Evolutionary conservation across 2,797 vertebrate species (phyloP).

Genomic region (Leuciscus waleckii): DNA sequence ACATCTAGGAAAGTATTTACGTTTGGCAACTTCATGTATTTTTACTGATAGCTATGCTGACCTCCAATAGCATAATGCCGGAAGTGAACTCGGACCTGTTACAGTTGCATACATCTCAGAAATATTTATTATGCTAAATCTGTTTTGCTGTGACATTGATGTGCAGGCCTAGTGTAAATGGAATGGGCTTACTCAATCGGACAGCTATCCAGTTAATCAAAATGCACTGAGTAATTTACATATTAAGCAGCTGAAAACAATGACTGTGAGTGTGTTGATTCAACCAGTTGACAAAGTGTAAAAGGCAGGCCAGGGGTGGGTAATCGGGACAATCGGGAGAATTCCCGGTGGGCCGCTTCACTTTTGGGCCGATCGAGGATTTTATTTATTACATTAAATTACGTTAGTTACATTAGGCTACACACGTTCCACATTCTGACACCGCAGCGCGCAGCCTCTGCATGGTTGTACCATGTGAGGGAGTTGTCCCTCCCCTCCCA

Average conservation of each 20-base stretch:
- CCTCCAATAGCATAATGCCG: not conserved
- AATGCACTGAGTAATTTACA: not conserved
- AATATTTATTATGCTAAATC: not conserved
- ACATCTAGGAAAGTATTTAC: slow-evolving; percentile 1
- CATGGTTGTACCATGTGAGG: too few species aligned
- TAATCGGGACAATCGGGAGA: too few species aligned
- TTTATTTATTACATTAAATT: too few species aligned
- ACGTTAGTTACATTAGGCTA: too few species aligned
- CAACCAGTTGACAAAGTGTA: not conserved
- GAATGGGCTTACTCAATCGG: not conserved
- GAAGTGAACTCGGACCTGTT: not conserved
- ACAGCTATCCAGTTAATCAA: not conserved
- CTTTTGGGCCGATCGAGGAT: too few species aligned
- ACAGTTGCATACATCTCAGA: not conserved
- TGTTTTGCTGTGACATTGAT: not conserved
- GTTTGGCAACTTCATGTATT: not conserved
- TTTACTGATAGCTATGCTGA: slow-evolving; percentile 15
- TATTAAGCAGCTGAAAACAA: not conserved
- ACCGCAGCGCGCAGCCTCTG: too few species aligned
- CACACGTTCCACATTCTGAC: too few species aligned
- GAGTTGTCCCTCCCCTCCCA: too few species aligned
- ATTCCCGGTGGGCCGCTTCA: too few species aligned
- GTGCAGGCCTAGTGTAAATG: not conserved
- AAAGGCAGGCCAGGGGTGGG: too few species aligned
- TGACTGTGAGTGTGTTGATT: not conserved